phyloP scores from a whole-genome alignment of 2,113 vertebrate genomes.

The Pleuronectes platessa region DNA sequence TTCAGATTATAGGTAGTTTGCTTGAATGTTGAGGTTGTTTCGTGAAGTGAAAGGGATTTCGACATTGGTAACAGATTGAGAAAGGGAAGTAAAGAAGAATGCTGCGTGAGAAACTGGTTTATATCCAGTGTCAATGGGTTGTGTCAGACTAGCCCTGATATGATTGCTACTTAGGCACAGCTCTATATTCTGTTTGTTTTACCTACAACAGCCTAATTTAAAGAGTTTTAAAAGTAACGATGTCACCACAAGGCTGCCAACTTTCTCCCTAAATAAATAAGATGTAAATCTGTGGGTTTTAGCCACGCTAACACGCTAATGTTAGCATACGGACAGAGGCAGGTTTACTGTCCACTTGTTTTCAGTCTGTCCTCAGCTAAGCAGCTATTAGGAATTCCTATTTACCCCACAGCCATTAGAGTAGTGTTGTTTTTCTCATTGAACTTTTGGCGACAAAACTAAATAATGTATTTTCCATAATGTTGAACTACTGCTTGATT shows the following conservation, averaged over 20 bases:
- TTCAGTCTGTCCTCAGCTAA: background rate
- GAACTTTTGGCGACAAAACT: conserved; percentile 17
- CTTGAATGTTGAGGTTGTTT: no score
- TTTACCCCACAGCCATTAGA: background rate
- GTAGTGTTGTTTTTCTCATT: background rate
- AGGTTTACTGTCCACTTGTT: background rate
- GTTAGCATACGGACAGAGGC: background rate
- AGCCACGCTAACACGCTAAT: background rate
- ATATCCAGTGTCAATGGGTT: no score
- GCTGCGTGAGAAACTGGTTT: no score
- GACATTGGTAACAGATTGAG: no score
- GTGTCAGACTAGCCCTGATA: no score
- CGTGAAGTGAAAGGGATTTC: no score
- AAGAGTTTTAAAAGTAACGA: background rate
- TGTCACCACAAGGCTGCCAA: background rate
- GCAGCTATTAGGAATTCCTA: background rate
- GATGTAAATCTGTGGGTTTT: no score
- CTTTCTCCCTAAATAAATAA: background rate
- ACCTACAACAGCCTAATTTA: no score
- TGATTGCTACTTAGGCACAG: no score
- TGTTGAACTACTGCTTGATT: background rate
- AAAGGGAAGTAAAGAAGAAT: no score
- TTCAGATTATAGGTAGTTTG: no score
- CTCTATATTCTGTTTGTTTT: background rate
- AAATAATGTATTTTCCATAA: conserved; percentile 8